Base-by-base conservation (phyloP, 2,888 invertebrate species). In the Torymus auratus region DNA sequence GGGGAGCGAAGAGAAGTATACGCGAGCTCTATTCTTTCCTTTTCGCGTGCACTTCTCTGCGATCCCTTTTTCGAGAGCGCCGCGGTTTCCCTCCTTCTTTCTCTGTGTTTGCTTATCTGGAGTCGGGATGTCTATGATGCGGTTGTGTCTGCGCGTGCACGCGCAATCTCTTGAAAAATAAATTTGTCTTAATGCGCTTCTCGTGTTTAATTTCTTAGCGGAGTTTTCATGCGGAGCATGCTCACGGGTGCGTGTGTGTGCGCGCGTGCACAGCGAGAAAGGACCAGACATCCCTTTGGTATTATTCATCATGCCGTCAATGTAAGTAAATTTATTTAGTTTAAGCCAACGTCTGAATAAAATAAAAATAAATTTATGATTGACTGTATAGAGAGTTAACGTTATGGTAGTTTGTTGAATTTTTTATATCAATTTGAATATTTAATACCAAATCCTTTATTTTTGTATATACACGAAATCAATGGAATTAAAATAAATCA, bases 101-200 rank as follows among this genome's bases (percentile, higher is more conserved):
- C 41, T 14, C 20, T 55, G 10, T 78, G 60, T 68, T 69, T 68
- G 78, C 73, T 78, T 80, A 80, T 75, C 75, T 68, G 41, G 15
- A 28, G 28, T 28, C 28, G 28, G 58, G 60, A 68, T 23, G 68
- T 28, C 69, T 15, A 55, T 62, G 41, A 17, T 7, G 3, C n/a
- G 50, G 50, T 15, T 53, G 20, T 58, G 62, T 68, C 55, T 56
- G 50, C 11, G 52, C 28, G 67, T 20, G 14, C 1, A 0, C 14
- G 1, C 12, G 7, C 56, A 28, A 28, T 28, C 28, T 69, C 23
- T 50, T 55, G 78, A 61, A 78, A 71, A 69, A 67, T 78, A 81
- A 78, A 75, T 74, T 55, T 65, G 50, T 67, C 81, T 77, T 81
- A 81, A 81, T 78, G 81, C 78, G 78, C 78, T 74, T 78, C 65